Evolutionary conservation across 2,888 invertebrate species (phyloP), one percentile per base, ranked within the genome.

Genomic region (Miltochrista miniata): DNA sequence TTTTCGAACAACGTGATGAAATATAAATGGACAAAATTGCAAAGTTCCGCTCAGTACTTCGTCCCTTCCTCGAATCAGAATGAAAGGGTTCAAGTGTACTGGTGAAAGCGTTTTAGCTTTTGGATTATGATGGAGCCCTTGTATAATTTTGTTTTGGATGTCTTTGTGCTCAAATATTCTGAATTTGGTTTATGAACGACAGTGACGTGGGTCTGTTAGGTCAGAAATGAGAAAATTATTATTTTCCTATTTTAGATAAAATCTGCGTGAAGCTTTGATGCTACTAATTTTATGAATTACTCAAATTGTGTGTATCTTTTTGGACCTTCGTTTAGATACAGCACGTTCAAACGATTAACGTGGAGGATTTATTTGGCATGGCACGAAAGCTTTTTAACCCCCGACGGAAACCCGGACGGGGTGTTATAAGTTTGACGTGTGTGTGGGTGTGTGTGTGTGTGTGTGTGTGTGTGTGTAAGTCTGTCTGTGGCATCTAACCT

Each of bases 1-100:
- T 51, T 58, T 67, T 46, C 51, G 45, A 67, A 59, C 51, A 56
- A 39, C 43, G 59, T 65, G 70, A 70, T 75, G 70, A 78, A 79
- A 79, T 79, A 76, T 78, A 78, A 78, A 77, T 74, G 68, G 64
- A 72, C 64, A 69, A 75, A 74, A 75, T 74, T 77, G 69, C 68
- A 58, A 77, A 78, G 71, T 76, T 76, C 64, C 70, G 64, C 70
- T 68, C 65, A 65, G 61, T 50, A 50, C 48, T 51, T 61, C 53
- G 64, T 56, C 66, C 70, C 61, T 62, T 62, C 55, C 48, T 45
- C 57, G 70, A 70, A 69, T 71, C 70, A 64, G 60, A 54, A 53
- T 72, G 69, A 76, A 77, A 76, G 74, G 76, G 75, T 76, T 70
- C 67, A 74, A 74, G 73, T 75, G 70, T 70, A 64, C 66, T 62